Evolutionary conservation across 1,140 invertebrate genomes (phyloP), one percentile per base, ranked within the genome.

Genomic region (Sminthurides bifidus): DNA sequence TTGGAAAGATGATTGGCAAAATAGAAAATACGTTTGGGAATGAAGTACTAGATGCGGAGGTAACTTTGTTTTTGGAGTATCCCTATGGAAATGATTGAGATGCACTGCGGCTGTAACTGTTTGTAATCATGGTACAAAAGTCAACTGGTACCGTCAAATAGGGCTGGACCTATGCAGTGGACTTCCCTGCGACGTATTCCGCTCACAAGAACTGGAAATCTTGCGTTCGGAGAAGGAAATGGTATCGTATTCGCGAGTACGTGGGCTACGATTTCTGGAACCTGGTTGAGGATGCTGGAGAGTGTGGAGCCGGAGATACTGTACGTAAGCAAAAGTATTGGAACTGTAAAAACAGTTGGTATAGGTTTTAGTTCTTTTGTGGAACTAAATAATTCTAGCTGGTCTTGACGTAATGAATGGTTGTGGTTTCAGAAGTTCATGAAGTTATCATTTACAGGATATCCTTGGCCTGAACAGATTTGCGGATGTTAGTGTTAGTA

Each of bases 1-100:
- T 66, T 92, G 90, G 90, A 87, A 94, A 73, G 83, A 83, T 3
- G 86, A 90, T 62, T 95, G 91, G 91, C 80, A 87, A 60, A n/a
- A 76, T 92, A 49, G 89, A 93, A 70, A 77, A 87, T 14, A 87
- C 84, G 26, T 74, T 93, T 43, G 82, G 92, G 71, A 89, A 88
- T 3, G 82, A 91, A 66, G 83, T 84, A 2, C 73, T 92, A 45
- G 84, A 86, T 37, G 17, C 33, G 24, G 41, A 21, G 10, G 41
- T 14, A 43, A 43, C n/a, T 43, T 8, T 43, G n/a, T 10, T 43
- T 43, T 10, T 35, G n/a, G n/a, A 10, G n/a, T n/a, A 35, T 10
- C n/a, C n/a, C 8, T 35, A 10, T 10, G n/a, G 10, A 35, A 35
- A 35, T 35, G n/a, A 10, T n/a, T 35, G 33, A 10, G 10, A 35